Base-by-base conservation (phyloP, 2,888 invertebrate species). In the Tetragnatha montana region DNA sequence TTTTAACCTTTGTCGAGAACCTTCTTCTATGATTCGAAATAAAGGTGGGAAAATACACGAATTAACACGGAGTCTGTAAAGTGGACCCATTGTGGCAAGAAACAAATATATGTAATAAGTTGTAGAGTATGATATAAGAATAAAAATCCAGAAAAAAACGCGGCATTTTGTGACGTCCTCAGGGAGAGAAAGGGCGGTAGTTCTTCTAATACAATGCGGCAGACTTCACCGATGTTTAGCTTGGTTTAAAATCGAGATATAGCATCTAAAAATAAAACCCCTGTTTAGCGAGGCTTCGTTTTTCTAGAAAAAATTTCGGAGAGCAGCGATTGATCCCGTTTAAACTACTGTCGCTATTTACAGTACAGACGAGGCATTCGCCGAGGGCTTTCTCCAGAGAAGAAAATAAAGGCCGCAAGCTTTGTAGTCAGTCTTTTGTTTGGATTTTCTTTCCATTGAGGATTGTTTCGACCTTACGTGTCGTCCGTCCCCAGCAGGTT, bases 241-340 rank as follows among this genome's bases (percentile, higher is more conserved):
- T 60, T 60, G 60, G 60, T 60, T 60, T 60, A 60, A 60, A 60
- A 60, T 60, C 60, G 60, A 60, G 60, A 60, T 60, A 60, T 60
- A 60, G 60, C 60, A 60, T 60, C 60, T 60, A 60, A 60, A 60
- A 60, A 60, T 60, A 60, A 60, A 60, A 10, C 60, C 17, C 60
- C 60, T 60, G 60, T 60, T 60, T 60, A 60, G 60, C 60, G 17
- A 60, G 60, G 60, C 60, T 60, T 60, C 60, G 60, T 60, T 60
- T 60, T 60, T 60, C 60, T 60, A 60, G 60, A 60, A 60, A 60
- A 60, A 17, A 60, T 17, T 7, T 60, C 17, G 60, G 12, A 60
- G 60, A 60, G 60, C 60, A 60, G 14, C 60, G 60, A 60, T 60
- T 60, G 60, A 60, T 60, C 60, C 60, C 60, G 17, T 60, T 60